Conservation (phyloP, 2,888 invertebrate genomes). For the Girardia tigrina region DNA sequence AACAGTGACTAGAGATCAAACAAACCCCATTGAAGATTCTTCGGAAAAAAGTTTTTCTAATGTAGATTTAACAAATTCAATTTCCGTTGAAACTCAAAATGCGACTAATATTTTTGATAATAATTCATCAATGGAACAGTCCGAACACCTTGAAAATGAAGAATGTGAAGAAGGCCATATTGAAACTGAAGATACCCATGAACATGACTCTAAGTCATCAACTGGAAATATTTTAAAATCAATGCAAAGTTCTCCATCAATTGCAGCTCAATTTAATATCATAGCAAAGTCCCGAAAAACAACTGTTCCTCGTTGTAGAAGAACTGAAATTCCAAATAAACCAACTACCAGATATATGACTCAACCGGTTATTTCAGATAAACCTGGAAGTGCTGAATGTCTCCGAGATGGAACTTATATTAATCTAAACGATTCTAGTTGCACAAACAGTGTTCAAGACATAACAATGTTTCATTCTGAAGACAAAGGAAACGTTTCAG, state of each 20-base stretch:
- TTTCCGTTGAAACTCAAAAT: background rate
- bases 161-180: background rate
- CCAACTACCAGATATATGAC: background rate
- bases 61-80: background rate
- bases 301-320: background rate
- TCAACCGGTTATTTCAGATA: background rate
- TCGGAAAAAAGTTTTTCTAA: background rate
- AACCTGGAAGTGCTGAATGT: conserved; percentile 4
- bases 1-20: no score
- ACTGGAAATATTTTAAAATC: background rate
- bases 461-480: background rate
- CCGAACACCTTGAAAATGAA: background rate
- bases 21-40: no score
- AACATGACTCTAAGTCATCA: background rate
- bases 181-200: background rate
- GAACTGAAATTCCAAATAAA: background rate
- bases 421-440: background rate
- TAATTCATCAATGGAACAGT: background rate
- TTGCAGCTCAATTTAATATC: conserved; percentile 6
- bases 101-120: background rate
- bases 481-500: background rate
- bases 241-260: conserved; percentile 14
- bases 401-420: background rate
- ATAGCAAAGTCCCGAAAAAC: background rate
- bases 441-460: conserved; percentile 8